phyloP scores from a whole-genome alignment of 2,888 invertebrate species.

The Tribolium freemani region DNA sequence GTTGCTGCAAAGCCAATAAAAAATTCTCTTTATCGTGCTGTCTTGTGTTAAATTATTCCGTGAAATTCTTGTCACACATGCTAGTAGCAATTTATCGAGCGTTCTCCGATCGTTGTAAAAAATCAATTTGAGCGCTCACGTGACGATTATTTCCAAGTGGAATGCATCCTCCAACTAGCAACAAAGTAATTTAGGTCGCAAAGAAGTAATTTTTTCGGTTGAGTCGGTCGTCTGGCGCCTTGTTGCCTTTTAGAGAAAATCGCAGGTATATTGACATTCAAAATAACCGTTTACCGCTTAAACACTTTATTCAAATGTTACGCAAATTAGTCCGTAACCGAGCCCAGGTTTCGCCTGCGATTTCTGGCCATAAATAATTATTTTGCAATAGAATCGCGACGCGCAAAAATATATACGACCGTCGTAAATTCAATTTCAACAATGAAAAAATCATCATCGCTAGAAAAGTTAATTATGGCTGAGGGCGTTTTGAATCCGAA shows the following conservation, averaged over 20 bases:
- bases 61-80: conserved; percentile 9
- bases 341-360: conserved; percentile 5
- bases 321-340: conserved; percentile 1
- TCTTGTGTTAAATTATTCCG: not conserved
- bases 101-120: not conserved
- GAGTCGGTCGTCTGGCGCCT: conserved; percentile 49
- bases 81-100: conserved; percentile 1
- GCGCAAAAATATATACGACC: not conserved
- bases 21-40: not conserved
- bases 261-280: conserved; percentile 37
- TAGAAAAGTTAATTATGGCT: conserved; percentile 35
- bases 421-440: not conserved
- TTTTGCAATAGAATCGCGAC: conserved; percentile 11
- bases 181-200: conserved; percentile 27
- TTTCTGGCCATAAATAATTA: conserved; percentile 4
- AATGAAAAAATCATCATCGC: conserved; percentile 15
- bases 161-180: conserved; percentile 1
- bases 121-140: not conserved
- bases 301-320: conserved; percentile 23
- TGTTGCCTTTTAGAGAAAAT: conserved; percentile 56
- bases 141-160: not conserved
- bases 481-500: conserved; percentile 35
- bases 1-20: too few relatives aligned
- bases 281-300: conserved; percentile 17
- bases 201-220: conserved; percentile 14